Evolutionary conservation across 2,888 invertebrate species (phyloP).

Genomic region (Drosophila sordidapex): DNA sequence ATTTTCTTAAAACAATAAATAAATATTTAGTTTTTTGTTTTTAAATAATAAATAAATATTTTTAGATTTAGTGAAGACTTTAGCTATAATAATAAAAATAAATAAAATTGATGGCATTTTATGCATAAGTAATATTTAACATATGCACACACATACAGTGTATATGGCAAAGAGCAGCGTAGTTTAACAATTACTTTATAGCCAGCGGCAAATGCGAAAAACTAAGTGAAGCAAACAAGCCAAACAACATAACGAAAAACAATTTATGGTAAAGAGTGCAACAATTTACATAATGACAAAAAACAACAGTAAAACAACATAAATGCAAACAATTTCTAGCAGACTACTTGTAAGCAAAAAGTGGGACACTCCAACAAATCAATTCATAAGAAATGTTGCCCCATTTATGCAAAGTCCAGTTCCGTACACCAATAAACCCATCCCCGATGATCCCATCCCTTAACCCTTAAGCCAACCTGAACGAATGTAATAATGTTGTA

Average conservation of each 20-base stretch:
- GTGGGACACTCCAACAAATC: slow-evolving; percentile 33
- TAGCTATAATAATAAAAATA: slow-evolving; percentile 38
- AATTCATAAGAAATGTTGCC: slow-evolving; percentile 44
- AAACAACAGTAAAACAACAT: slow-evolving; percentile 13
- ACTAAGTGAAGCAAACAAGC: slow-evolving; percentile 23
- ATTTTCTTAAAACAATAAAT: slow-evolving; percentile 14
- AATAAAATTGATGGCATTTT: slow-evolving; percentile 31
- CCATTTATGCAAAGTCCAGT: slow-evolving; percentile 30
- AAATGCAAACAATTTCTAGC: slow-evolving; percentile 38
- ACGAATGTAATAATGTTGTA: background rate
- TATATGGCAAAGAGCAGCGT: slow-evolving; percentile 17
- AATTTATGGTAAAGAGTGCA: slow-evolving; percentile 44
- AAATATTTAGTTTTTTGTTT: slow-evolving; percentile 20
- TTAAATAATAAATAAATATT: slow-evolving; percentile 32
- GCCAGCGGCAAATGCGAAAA: slow-evolving; percentile 21
- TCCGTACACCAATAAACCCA: slow-evolving; percentile 2
- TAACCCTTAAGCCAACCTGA: background rate
- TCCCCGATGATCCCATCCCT: background rate
- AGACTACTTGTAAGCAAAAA: slow-evolving; percentile 26
- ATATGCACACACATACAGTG: slow-evolving; percentile 20
- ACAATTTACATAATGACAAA: slow-evolving; percentile 45
- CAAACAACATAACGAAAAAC: slow-evolving; percentile 12
- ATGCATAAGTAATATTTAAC: slow-evolving; percentile 12
- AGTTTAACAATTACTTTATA: slow-evolving; percentile 48
- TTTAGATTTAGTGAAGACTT: slow-evolving; percentile 49